phyloP scores from a whole-genome alignment of 2,797 vertebrate genomes.

The Micropoecilia bifurca region DNA sequence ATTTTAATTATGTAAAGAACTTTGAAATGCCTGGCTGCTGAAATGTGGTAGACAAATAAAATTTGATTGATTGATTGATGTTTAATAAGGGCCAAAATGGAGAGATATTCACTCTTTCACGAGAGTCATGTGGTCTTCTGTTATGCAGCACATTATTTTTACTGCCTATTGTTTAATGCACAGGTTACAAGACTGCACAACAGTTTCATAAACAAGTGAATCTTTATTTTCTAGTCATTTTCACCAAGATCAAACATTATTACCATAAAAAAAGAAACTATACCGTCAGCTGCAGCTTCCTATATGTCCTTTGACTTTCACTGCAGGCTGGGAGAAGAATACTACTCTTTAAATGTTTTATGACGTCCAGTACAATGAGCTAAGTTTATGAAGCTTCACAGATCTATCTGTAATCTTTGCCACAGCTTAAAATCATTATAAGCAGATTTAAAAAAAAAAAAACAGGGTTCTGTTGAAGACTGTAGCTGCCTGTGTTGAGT shows the following conservation, averaged over 20 bases:
- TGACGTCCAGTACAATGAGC: neutral
- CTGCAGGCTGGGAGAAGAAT: neutral
- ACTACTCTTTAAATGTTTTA: neutral
- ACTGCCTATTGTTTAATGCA: neutral
- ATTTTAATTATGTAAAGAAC: no score
- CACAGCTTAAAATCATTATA: neutral
- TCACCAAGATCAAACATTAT: neutral
- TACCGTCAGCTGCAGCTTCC: neutral
- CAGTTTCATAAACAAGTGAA: neutral
- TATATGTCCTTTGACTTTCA: neutral
- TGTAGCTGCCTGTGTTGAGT: neutral
- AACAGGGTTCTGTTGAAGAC: neutral
- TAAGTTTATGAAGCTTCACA: neutral
- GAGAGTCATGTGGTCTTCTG: neutral
- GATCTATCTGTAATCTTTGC: neutral
- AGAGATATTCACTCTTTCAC: neutral
- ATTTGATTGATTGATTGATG: no score
- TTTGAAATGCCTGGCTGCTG: no score
- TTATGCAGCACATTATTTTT: neutral
- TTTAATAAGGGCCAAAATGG: neutral
- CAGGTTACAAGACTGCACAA: neutral
- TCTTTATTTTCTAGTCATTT: neutral
- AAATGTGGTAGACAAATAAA: no score
- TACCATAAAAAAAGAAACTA: neutral
- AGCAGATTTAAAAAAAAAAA: neutral